A percentile compares a stretch with the other conserved stretches of the same genome.
Conservation (phyloP, 2,888 invertebrate species). For the Oligia strigilis region DNA sequence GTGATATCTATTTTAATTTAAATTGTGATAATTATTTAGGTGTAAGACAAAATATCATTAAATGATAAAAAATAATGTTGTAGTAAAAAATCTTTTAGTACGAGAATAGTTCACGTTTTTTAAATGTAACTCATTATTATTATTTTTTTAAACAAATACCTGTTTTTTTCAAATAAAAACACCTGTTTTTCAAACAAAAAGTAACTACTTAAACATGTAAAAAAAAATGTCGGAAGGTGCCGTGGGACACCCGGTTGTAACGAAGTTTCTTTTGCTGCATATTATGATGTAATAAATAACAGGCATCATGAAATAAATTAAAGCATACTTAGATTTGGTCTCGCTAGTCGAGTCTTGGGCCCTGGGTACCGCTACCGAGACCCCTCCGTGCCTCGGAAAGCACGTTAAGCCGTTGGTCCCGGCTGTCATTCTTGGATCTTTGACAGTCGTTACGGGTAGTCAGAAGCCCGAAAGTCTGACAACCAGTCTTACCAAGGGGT, state of each 20-base stretch:
- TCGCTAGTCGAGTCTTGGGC: no score
- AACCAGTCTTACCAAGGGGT: no score
- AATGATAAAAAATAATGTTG: slow-evolving; percentile 54
- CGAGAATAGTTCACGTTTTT: neutral
- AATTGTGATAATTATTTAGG: slow-evolving; percentile 53
- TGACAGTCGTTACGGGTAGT: no score
- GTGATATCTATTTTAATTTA: slow-evolving; percentile 41
- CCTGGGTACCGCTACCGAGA: no score
- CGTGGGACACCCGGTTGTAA: neutral
- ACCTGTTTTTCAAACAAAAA: slow-evolving; percentile 9
- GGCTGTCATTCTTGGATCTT: no score
- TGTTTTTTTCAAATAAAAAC: slow-evolving; percentile 10
- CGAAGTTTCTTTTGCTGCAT: neutral
- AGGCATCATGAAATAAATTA: neutral
- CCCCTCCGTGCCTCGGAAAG: no score
- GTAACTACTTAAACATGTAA: neutral
- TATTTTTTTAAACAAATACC: neutral
- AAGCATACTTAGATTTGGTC: no score
- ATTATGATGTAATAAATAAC: neutral
- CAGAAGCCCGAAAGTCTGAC: no score
- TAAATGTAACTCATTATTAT: neutral
- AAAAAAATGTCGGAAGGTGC: no score
- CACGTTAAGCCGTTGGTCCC: no score
- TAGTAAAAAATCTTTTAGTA: neutral
- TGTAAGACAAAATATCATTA: slow-evolving; percentile 57